phyloP scores from a whole-genome alignment of 2,888 invertebrate species.

The Cerastis rubricosa region DNA sequence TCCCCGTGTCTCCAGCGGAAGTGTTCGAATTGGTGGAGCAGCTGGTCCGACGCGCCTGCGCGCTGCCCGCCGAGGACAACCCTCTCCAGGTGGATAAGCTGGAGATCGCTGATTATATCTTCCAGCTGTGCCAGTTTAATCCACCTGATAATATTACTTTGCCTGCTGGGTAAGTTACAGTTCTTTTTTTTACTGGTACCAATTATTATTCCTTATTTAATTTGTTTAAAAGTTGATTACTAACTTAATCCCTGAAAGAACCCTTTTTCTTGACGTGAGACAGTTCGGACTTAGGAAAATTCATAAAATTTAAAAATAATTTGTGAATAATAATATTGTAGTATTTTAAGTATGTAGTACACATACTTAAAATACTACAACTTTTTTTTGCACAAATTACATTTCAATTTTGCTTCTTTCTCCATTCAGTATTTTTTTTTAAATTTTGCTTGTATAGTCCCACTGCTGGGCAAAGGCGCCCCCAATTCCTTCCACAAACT shows the following conservation, averaged over 20 bases:
- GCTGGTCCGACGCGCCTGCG: constrained; percentile 95
- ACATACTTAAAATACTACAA: no score
- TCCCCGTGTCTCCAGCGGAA: constrained; percentile 95
- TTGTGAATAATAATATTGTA: no score
- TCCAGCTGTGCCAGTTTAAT: constrained; percentile 97
- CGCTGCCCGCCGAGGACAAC: constrained; percentile 93
- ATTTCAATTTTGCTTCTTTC: no score
- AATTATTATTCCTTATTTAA: not conserved
- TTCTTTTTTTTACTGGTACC: not conserved
- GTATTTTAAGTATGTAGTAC: no score
- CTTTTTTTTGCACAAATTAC: no score
- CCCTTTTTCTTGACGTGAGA: not conserved
- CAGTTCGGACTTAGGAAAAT: not conserved
- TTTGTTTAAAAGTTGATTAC: not conserved
- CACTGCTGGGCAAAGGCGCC: not conserved
- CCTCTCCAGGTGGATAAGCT: constrained; percentile 94
- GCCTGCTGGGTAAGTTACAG: constrained; percentile 92
- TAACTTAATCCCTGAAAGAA: not conserved
- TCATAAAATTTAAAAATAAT: no score
- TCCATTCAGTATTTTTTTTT: no score
- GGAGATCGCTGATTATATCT: constrained; percentile 97
- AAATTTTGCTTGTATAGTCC: no score
- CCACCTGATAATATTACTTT: constrained; percentile 98
- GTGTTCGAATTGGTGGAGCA: constrained; percentile 96
- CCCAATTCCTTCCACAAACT: not conserved